Evolutionary conservation across 2,113 vertebrate genomes (phyloP).

Genomic region (Chloropsis hardwickii): DNA sequence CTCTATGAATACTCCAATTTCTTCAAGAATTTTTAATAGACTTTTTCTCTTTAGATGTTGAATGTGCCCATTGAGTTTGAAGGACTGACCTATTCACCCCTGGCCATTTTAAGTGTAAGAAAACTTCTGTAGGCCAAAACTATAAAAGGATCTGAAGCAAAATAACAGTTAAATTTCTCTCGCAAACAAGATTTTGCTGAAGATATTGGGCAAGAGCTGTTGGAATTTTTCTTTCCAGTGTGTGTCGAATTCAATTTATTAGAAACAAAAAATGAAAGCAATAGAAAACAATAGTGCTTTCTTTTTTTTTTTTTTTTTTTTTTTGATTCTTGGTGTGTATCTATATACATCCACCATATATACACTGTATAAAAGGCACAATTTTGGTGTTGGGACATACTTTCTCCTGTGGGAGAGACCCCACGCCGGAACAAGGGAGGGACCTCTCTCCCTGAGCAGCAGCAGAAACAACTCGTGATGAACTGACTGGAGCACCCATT

Average conservation of each 20-base stretch:
- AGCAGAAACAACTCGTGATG: background rate
- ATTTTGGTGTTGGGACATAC: background rate
- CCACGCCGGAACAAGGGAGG: rapidly evolving
- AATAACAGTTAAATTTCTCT: background rate
- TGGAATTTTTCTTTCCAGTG: background rate
- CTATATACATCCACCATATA: rapidly evolving
- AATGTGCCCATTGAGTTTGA: background rate
- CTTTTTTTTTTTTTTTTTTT: background rate
- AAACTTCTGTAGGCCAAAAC: constrained; percentile 2
- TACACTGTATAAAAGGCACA: background rate
- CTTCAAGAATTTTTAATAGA: constrained; percentile 34
- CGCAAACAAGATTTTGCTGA: background rate
- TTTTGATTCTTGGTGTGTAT: background rate
- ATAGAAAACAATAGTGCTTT: background rate
- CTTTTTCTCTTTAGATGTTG: background rate
- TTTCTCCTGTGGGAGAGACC: background rate
- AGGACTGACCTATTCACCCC: constrained; percentile 15
- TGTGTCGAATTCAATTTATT: background rate
- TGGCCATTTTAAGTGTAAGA: background rate
- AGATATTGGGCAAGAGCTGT: background rate
- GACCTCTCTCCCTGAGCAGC: background rate
- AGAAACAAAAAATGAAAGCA: background rate
- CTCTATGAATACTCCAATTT: background rate
- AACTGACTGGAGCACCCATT: background rate
- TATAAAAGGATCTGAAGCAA: background rate